phyloP scores from a whole-genome alignment of 92 coral and sea anemone genomes.

The Nematostella vectensis region DNA sequence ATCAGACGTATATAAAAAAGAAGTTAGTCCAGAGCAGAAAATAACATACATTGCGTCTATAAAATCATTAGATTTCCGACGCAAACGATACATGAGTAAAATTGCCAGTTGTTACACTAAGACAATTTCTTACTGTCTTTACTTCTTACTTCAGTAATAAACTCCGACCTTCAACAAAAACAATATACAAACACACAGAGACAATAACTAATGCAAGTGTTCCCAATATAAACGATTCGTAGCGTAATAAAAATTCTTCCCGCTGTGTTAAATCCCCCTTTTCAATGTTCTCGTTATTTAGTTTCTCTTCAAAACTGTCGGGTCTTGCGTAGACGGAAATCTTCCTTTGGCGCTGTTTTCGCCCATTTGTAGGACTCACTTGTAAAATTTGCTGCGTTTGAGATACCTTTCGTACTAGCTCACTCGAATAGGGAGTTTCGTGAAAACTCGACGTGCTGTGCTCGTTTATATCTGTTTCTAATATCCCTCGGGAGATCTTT shows the following conservation, averaged over 20 bases:
- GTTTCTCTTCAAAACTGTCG: conserved; percentile 3
- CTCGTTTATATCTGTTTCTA: conserved; percentile 4
- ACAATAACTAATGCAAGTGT: conserved; percentile 8
- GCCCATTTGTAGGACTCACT: neutral
- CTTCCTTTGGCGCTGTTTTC: conserved; percentile 8
- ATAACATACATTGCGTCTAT: too few species aligned
- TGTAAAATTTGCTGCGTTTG: neutral
- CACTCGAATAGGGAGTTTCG: conserved; percentile 8
- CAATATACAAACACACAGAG: conserved; percentile 23
- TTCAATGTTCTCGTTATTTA: neutral
- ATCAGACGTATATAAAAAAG: too few species aligned
- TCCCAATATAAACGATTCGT: conserved; percentile 21
- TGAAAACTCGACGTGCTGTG: neutral
- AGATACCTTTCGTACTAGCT: conserved; percentile 17
- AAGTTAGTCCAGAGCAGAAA: too few species aligned
- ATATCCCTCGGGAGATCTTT: conserved; percentile 9
- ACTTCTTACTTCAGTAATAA: conserved; percentile 12
- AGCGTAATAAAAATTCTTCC: conserved; percentile 14
- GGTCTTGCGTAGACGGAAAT: conserved; percentile 26
- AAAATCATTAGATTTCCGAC: too few species aligned
- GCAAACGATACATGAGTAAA: too few species aligned
- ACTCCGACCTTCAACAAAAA: conserved; percentile 28
- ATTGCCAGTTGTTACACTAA: too few species aligned
- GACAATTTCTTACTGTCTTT: too few species aligned
- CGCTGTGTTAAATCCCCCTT: neutral